Evolutionary conservation across 2,888 invertebrate species (phyloP).

Genomic region (Xylocampa areola): DNA sequence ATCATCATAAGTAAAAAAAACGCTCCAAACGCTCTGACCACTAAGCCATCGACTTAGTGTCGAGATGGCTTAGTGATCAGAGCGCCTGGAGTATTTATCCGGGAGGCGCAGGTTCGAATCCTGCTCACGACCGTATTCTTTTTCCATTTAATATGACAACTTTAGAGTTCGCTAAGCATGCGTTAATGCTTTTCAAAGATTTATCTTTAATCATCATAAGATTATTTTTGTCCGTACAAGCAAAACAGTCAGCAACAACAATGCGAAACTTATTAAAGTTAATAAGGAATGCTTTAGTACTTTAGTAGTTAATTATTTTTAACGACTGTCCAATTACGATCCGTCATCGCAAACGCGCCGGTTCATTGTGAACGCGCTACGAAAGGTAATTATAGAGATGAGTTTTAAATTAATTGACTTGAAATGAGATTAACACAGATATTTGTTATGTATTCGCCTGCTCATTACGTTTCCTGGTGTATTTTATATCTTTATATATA

Average conservation of each 20-base stretch:
- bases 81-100: too few species aligned
- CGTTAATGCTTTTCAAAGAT: too few species aligned
- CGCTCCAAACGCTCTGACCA: too few species aligned
- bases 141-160: too few species aligned
- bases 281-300: slow-evolving; percentile 21
- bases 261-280: background rate
- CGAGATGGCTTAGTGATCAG: too few species aligned
- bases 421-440: slow-evolving; percentile 33
- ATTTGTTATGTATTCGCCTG: slow-evolving; percentile 25
- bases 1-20: too few species aligned
- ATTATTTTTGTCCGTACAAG: too few species aligned
- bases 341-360: slow-evolving; percentile 27
- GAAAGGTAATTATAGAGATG: slow-evolving; percentile 40
- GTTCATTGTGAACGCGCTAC: slow-evolving; percentile 34
- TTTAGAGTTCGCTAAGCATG: too few species aligned
- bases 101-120: too few species aligned
- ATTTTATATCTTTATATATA: background rate
- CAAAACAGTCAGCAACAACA: background rate
- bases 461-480: slow-evolving; percentile 23
- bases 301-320: slow-evolving; percentile 34
- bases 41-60: too few species aligned
- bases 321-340: slow-evolving; percentile 39
- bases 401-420: slow-evolving; percentile 41
- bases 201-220: too few species aligned
- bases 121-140: too few species aligned